These are phyloP conservation scores for Engystomops pustulosus DNA, from an alignment of 2,113 vertebrate species.

Conservation along the genomic window DNA sequence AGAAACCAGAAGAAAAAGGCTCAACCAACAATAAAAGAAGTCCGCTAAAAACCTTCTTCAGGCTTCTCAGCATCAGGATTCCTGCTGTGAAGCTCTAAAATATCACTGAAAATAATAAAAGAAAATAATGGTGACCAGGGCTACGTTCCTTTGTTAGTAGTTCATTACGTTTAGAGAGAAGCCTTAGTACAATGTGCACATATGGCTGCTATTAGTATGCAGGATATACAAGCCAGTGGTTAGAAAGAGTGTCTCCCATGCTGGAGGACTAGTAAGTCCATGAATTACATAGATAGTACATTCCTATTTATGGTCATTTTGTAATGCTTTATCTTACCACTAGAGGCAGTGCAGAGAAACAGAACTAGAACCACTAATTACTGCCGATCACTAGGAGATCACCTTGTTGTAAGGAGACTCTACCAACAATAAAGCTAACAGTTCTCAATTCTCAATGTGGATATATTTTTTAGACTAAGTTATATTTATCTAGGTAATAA, in stretches of 20 bases:
- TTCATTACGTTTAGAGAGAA: no score
- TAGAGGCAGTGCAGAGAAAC: no score
- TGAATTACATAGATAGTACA: neutral
- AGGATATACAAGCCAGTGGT: neutral
- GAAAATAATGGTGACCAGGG: neutral
- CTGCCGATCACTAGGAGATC: no score
- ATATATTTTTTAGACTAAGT: no score
- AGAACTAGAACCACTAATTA: no score
- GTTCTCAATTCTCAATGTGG: no score
- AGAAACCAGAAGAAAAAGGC: neutral
- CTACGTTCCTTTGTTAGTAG: neutral
- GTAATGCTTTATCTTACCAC: no score
- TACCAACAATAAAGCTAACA: no score
- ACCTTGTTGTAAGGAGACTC: no score
- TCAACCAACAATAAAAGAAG: neutral
- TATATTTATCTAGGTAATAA: no score
- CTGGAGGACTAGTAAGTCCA: neutral
- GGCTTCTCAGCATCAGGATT: neutral
- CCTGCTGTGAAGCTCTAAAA: neutral
- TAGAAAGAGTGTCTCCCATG: neutral
- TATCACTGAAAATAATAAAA: slow-evolving; percentile 24
- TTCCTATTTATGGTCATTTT: neutral
- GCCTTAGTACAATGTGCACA: no score
- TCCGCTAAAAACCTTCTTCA: neutral
- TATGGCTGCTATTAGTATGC: neutral